Evolutionary conservation across 1,140 invertebrate genomes (phyloP).

Genomic region (Gonatopus flavifemur): DNA sequence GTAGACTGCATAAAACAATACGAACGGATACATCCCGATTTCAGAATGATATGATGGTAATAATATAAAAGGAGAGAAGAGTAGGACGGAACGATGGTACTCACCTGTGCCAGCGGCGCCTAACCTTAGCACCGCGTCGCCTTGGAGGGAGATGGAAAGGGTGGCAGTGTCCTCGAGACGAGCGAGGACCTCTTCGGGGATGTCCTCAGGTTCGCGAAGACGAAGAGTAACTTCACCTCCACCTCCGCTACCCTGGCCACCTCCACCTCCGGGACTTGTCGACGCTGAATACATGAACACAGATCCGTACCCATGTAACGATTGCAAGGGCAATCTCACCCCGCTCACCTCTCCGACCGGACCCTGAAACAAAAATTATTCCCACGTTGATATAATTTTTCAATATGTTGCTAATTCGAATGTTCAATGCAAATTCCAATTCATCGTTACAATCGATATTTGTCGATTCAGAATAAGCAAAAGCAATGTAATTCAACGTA

Average conservation of each 20-base stretch:
- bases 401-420: conserved; percentile 37
- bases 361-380: conserved; percentile 43
- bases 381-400: neutral
- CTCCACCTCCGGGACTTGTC: conserved; percentile 53
- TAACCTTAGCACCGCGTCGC: conserved; percentile 54
- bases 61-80: conserved; percentile 1
- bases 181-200: conserved; percentile 58
- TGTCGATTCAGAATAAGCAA: conserved; percentile 32
- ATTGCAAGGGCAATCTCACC: conserved; percentile 59
- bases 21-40: neutral
- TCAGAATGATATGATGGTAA: neutral
- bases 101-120: conserved; percentile 53
- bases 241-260: conserved; percentile 47
- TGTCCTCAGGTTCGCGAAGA: conserved; percentile 59
- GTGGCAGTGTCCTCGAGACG: conserved; percentile 60
- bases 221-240: conserved; percentile 58
- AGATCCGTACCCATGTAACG: conserved; percentile 59
- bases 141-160: conserved; percentile 57
- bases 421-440: conserved; percentile 36
- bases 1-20: neutral
- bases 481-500: no score
- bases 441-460: conserved; percentile 33
- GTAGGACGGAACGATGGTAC: conserved; percentile 8
- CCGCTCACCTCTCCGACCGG: conserved; percentile 60
- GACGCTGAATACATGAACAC: conserved; percentile 62